These are phyloP conservation scores for Bombylius major DNA, from an alignment of 2,888 invertebrate genomes.

Conservation along the genomic window DNA sequence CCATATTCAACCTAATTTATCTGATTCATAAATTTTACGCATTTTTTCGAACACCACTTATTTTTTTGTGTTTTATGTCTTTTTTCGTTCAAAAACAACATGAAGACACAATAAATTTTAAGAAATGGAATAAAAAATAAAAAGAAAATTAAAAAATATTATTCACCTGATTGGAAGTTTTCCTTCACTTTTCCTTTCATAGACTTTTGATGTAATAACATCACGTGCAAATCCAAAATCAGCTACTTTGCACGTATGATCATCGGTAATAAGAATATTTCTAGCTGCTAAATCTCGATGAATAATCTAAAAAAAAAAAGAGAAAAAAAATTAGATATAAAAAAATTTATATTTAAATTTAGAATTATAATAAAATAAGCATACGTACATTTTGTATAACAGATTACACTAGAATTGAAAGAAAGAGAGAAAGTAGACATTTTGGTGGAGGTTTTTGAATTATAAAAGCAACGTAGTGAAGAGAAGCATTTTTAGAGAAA, in stretches of 20 bases:
- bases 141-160: background rate
- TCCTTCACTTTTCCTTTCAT: conserved; percentile 78
- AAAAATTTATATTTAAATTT: background rate
- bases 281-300: conserved; percentile 83
- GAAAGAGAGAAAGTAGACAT: too few relatives aligned
- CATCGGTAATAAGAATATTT: conserved; percentile 76
- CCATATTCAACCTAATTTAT: too few relatives aligned
- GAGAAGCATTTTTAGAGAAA: too few relatives aligned
- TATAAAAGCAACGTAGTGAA: too few relatives aligned
- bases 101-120: too few relatives aligned
- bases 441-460: too few relatives aligned
- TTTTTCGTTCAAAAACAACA: too few relatives aligned
- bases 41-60: too few relatives aligned
- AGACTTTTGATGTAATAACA: conserved; percentile 76
- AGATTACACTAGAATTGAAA: background rate
- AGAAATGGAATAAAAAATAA: too few relatives aligned
- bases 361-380: too few relatives aligned
- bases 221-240: conserved; percentile 91
- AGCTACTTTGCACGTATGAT: conserved; percentile 81
- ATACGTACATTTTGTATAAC: background rate
- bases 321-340: conserved; percentile 4
- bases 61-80: too few relatives aligned
- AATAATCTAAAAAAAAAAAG: conserved; percentile 51
- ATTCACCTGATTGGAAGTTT: conserved; percentile 53
- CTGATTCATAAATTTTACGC: too few relatives aligned